Base-by-base conservation (phyloP, 1,140 invertebrate species). In the Conus betulinus region DNA sequence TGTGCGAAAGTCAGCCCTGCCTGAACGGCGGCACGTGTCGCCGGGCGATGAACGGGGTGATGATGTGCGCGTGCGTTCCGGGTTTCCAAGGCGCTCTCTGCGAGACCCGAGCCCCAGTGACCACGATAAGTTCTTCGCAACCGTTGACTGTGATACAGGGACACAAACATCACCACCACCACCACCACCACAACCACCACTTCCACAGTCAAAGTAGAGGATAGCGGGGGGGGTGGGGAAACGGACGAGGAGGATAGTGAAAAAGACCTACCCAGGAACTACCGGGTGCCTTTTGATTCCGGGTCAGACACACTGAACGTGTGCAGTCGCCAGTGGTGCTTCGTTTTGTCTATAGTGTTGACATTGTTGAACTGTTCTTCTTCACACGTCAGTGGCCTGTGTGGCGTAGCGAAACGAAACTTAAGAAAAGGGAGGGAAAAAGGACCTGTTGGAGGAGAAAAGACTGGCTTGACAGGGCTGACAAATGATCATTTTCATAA, bases 1-100 rank as follows among this genome's bases (percentile, higher is more conserved):
- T 87, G 76, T 92, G 91, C 86, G 51, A 82, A 7, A 63, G 84
- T 17, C 88, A 89, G 79, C 90, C 91, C 15, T 91, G 91, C 88
- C 88, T 86, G n/a, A 90, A 91, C 79, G 91, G 91, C 17, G 91
- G 91, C 2, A 87, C 71, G 57, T 91, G 91, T 67, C 71, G 39
- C n/a, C 53, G 51, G 85, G 52, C 84, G 63, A 13, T 20, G 20
- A 57, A 53, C 17, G 85, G 60, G 10, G 71, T 52, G 27, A 87
- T 78, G 51, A 71, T 74, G 84, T 87, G 85, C 85, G 85, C 74
- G 17, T 87, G 85, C 74, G 5, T 57, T 0, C 85, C 74, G 5
- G 85, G 85, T 10, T 87, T 78, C 53, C 20, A 27, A 3, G 85
- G 85, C 23, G 85, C 85, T 55, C 53, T 87, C 74, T 87, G 85